Base-by-base conservation (phyloP, 2,113 vertebrate genomes). In the Rhodinocichla rosea region DNA sequence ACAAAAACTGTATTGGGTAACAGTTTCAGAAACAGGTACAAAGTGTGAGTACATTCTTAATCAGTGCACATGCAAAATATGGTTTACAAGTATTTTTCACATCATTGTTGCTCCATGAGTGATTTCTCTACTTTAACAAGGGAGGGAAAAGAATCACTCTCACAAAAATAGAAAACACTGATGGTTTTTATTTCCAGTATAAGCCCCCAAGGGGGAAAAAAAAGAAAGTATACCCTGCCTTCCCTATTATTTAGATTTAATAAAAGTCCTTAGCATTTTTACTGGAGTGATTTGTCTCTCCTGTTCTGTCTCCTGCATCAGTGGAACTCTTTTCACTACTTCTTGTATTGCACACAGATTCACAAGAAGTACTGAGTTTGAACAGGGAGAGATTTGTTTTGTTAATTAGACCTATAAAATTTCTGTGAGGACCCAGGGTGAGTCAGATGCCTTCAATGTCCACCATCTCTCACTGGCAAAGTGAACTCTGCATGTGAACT, bases 361-460 rank as follows among this genome's bases (percentile, higher is more conserved):
- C 57, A 11, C 23, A 84, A 60, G 30, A 84, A 50, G 35, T 52
- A 16, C 15, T 67, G 22, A 35, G 4, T 71, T 79, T 69, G 53
- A 68, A 23, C 7, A 24, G 13, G 7, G n/a, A 30, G n/a, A 62
- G 7, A 13, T 44, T 68, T 80, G 79, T 6, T 56, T 44, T 39
- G 19, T 57, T 67, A 27, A 10, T 47, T 32, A 62, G 6, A n/a
- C 39, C 21, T 37, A 11, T 33, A 63, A 59, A 64, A 68, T 56
- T 32, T 71, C n/a, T 2, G 0, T 19, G 40, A 37, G 69, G 32
- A 59, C 6, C 13, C 32, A 30, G 35, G 10, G 3, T 0, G 2
- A 83, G 35, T 47, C 0, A 1, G 11, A 9, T n/a, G 50, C 6
- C 37, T 40, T 71, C 32, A 14, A 4, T 1, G 1, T 45, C 17